Evolutionary conservation across 1,140 invertebrate genomes (phyloP), one percentile per base, ranked within the genome.

Genomic region (Araneus ventricosus): DNA sequence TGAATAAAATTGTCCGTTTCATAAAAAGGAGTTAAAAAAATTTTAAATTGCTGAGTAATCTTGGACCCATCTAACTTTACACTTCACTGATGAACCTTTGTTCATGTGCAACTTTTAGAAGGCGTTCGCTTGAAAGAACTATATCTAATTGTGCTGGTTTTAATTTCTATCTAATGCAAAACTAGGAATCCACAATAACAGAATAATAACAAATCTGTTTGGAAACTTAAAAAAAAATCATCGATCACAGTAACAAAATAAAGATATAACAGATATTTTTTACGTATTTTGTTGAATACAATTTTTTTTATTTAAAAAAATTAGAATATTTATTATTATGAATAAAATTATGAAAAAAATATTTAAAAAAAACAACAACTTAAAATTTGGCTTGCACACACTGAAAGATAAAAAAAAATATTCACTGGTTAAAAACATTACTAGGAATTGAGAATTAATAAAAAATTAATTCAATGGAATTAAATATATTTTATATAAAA

Each of bases 1-100:
- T 1, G 82, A 92, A 92, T 75, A 90, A 90, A 90, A 79, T 75
- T 79, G 41, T 90, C 45, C 89, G 61, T 52, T 90, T 84, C 34
- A 67, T 86, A 70, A 92, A 85, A 92, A 80, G 37, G 67, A 67
- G 4, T 63, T 63, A 67, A 92, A 70, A 52, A 86, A 92, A 84
- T 63, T 70, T 39, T 79, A 91, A 91, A 91, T 91, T 84, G 90
- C 90, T 85, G 57, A 86, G 80, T 92, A 92, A 39, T 86, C 90
- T 92, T 92, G 90, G 90, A 92, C 90, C 90, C 90, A 30, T 86
- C 90, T 85, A 92, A 63, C 82, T 67, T 90, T 39, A 90, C 88
- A 30, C n/a, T 90, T 75, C n/a, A 41, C 34, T 22, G 57, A 24
- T 84, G 41, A 84, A 84, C 82, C 20, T 17, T 75, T 86, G 30